Conservation (phyloP, 2,888 invertebrate genomes). For the Formica aserva region DNA sequence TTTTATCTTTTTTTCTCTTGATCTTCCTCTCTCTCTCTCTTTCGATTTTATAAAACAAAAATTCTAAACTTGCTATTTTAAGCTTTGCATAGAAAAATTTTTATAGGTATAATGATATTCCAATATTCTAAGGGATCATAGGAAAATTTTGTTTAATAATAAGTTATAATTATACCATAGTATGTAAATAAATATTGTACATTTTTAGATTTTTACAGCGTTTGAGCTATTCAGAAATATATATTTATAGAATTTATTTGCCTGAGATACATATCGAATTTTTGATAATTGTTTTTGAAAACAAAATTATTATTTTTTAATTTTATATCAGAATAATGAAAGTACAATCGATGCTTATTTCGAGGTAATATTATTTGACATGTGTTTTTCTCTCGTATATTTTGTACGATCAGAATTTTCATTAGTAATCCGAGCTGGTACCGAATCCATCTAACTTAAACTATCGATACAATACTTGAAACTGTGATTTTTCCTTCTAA, state of each 20-base stretch:
- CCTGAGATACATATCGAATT: neutral
- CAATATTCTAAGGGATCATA: no score
- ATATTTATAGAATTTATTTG: no score
- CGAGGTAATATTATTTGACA: neutral
- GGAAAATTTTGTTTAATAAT: no score
- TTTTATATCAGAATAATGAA: neutral
- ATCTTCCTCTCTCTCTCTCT: neutral
- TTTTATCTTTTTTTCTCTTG: neutral
- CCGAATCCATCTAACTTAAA: neutral
- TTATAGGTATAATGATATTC: neutral
- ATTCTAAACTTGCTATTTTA: neutral
- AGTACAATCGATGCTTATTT: neutral
- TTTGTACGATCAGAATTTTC: neutral
- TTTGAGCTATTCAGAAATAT: neutral
- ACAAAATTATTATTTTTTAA: neutral
- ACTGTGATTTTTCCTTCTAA: neutral
- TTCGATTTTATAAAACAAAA: neutral
- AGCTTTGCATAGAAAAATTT: neutral
- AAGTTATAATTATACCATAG: no score
- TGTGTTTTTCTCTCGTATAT: neutral
- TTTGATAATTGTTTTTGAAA: neutral
- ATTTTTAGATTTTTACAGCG: neutral
- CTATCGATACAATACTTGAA: neutral
- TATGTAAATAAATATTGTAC: neutral
- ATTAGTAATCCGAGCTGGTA: neutral